Base-by-base conservation (phyloP, 2,888 invertebrate genomes). In the Tetragnatha montana region DNA sequence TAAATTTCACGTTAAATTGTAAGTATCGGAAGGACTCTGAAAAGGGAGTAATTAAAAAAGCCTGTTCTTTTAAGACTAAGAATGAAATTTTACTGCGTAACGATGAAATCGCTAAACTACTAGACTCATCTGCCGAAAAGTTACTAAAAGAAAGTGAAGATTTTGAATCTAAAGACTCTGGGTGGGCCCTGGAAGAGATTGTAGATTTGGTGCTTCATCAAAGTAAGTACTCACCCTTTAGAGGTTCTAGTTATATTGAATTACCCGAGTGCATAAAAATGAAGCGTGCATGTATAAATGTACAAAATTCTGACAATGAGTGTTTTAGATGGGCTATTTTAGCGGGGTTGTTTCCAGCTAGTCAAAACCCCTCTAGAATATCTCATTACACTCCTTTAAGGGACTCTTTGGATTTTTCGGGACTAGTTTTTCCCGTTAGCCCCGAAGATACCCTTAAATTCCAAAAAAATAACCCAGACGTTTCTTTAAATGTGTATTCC, bases 241-340 rank as follows among this genome's bases (percentile, higher is more conserved):
- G 70, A 70, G 70, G 81, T 47, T 69, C 68, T n/a, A 60, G 69
- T 2, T 69, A 10, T 14, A 47, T 81, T 8, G 81, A 81, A 14
- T 69, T 81, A 12, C 81, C 81, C 8, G 1, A 68, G n/a, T 17
- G 8, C 3, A 81, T 81, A 6, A n/a, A 35, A n/a, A 12, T 8
- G 8, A 69, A 21, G 8, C 6, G 3, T 1, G 81, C 81, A 8
- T 69, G 69, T 4, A 22, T 81, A 10, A 81, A 81, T 70, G 70
- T 81, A 14, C 69, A 70, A 22, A 81, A 81, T n/a, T 8, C 68
- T 14, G 81, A 81, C 47, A 12, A 69, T 47, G 47, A 70, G 6
- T 81, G 81, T 21, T 81, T 78, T n/a, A 49, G 49, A 50, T 78
- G 50, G 78, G 50, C 78, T 0, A 6, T 78, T n/a, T 51, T 50